Percentiles rank a stretch among this genome's conserved stretches.
Evolutionary conservation across 2,797 vertebrate genomes (phyloP).

Genomic region (Eulemur coronatus): DNA sequence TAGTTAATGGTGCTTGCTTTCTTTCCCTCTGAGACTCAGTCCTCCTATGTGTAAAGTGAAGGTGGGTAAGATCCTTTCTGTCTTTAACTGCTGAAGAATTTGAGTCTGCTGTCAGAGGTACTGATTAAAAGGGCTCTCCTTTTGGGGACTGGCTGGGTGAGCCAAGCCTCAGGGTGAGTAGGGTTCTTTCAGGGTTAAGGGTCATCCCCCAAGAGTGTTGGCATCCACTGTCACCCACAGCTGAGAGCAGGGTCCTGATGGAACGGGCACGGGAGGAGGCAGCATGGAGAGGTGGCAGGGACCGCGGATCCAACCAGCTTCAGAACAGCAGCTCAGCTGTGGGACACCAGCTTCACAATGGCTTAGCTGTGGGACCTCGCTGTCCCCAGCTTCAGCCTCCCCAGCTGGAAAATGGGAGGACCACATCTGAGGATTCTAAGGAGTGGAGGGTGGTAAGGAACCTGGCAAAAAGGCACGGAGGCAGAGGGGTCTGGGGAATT

Average conservation of each 20-base stretch:
- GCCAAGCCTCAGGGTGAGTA: not conserved
- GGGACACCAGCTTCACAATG: not conserved
- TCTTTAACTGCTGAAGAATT: not conserved
- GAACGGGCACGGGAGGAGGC: not conserved
- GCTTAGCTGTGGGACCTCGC: not conserved
- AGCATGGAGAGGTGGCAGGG: not conserved
- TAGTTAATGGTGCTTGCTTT: not conserved
- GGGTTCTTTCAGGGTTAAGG: not conserved
- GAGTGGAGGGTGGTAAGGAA: not conserved
- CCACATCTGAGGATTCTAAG: not conserved
- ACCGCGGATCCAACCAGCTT: not conserved
- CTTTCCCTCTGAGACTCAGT: not conserved
- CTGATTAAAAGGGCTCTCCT: not conserved
- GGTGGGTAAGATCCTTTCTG: not conserved
- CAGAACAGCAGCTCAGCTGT: not conserved
- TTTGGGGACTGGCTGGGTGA: not conserved
- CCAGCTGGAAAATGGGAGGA: not conserved
- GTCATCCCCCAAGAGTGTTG: not conserved
- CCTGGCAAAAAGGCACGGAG: too few relatives aligned
- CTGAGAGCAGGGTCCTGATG: not conserved
- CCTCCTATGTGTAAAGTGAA: not conserved
- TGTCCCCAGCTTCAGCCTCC: not conserved
- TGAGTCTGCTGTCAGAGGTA: not conserved
- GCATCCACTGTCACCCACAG: not conserved
- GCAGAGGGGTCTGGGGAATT: not conserved